Evolutionary conservation across 1,140 invertebrate species (phyloP), one percentile per base, ranked within the genome.

Genomic region (Sarcophaga peregrina): DNA sequence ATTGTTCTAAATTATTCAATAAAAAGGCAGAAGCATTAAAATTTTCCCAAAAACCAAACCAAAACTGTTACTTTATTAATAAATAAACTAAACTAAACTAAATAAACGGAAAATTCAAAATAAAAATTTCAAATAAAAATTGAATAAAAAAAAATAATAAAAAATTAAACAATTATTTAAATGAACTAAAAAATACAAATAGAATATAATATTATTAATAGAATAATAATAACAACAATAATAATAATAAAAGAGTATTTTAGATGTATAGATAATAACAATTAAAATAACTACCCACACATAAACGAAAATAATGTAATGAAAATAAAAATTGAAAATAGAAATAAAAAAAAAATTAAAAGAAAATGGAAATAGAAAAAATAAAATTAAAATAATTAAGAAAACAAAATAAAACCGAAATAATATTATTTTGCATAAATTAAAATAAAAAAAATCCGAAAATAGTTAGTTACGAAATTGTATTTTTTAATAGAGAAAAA

Each of bases 21-120:
- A 58, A 58, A 58, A 58, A n/a, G n/a, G n/a, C n/a, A n/a, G n/a
- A n/a, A n/a, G n/a, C 52, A 58, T 58, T 11, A 11, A 58, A 58
- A 58, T 58, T 58, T n/a, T n/a, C n/a, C 52, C n/a, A 58, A 58
- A 58, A 58, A 58, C 52, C 52, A 58, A 58, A n/a, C n/a, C n/a
- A n/a, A n/a, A n/a, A 58, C 52, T 58, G 52, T 58, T 58, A 58
- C 52, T 15, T 58, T 58, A 58, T 58, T 58, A 58, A 58, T 58
- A 58, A 11, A 13, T 15, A 15, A 58, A 58, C 52, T n/a, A n/a
- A 58, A 5, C 11, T 15, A 15, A 58, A 58, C n/a, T 15, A 58
- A 58, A 58, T 58, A 58, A 15, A 13, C 52, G n/a, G 0, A 58
- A 58, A 13, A 52, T 52, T n/a, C n/a, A n/a, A n/a, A n/a, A n/a